phyloP scores from a whole-genome alignment of 1,140 invertebrate genomes.

The Phthorimaea operculella region DNA sequence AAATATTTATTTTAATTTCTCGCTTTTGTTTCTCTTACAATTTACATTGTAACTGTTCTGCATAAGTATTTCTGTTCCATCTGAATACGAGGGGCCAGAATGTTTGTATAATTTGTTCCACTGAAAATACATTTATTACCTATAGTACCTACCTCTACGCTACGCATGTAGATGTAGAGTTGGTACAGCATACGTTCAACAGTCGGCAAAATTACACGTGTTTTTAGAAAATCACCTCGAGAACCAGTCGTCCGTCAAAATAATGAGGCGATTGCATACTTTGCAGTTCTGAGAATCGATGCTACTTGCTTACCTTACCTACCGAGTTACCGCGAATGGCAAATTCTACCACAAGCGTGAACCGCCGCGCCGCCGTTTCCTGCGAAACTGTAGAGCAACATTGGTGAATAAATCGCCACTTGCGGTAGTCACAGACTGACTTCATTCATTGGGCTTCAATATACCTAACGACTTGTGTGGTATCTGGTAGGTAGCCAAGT shows the following conservation, averaged over 20 bases:
- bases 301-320: neutral
- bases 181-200: neutral
- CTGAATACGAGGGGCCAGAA: too few relatives aligned
- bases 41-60: too few relatives aligned
- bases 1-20: conserved; percentile 1
- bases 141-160: too few relatives aligned
- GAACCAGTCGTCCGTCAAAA: conserved; percentile 3
- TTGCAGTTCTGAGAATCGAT: conserved; percentile 4
- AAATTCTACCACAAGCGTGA: neutral
- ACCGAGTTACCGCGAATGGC: neutral
- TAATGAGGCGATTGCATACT: conserved; percentile 5
- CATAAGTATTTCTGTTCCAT: too few relatives aligned
- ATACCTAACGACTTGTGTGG: neutral
- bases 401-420: neutral
- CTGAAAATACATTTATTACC: too few relatives aligned
- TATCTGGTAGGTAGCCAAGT: neutral
- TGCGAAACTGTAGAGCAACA: neutral
- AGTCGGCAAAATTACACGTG: neutral
- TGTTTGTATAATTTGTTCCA: too few relatives aligned
- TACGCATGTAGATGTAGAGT: too few relatives aligned
- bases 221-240: conserved; percentile 1
- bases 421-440: neutral
- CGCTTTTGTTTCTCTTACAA: neutral
- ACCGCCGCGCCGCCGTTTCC: neutral
- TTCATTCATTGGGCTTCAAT: neutral